These are phyloP conservation scores for Erpetoichthys calabaricus DNA, from an alignment of 2,797 vertebrate species.

Conservation along the genomic window DNA sequence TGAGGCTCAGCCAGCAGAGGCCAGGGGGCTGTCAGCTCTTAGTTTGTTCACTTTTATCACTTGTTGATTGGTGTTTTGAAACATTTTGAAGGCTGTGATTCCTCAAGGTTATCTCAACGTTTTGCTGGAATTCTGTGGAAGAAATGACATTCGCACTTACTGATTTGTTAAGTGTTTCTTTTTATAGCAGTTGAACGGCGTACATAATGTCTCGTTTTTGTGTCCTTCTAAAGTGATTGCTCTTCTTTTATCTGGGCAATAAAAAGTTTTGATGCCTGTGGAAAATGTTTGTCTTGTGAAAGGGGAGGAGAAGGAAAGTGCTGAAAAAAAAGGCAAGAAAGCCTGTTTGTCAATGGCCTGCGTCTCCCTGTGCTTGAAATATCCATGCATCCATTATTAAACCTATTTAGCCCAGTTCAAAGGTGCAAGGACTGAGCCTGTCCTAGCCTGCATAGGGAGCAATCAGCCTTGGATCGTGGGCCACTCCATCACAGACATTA, in stretches of 20 bases:
- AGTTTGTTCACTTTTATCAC: not conserved
- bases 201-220: constrained; percentile 50
- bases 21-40: not conserved
- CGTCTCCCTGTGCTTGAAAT: too few relatives aligned
- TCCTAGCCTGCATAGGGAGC: too few relatives aligned
- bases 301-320: constrained; percentile 19
- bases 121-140: constrained; percentile 53
- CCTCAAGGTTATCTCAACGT: constrained; percentile 59
- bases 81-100: constrained; percentile 43
- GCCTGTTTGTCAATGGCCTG: too few relatives aligned
- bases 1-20: not conserved
- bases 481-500: too few relatives aligned
- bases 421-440: too few relatives aligned
- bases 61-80: constrained; percentile 23
- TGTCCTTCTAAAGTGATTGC: constrained; percentile 49
- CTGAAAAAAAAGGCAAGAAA: not conserved
- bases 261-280: constrained; percentile 38
- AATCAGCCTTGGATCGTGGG: too few relatives aligned
- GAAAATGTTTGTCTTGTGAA: constrained; percentile 15
- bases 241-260: constrained; percentile 34
- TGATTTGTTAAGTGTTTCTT: constrained; percentile 61
- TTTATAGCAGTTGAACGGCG: constrained; percentile 58
- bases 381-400: too few relatives aligned
- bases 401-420: too few relatives aligned
- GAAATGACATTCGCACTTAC: constrained; percentile 56